Evolutionary conservation across 2,888 invertebrate species (phyloP).

Genomic region (Drosophila percnosoma): DNA sequence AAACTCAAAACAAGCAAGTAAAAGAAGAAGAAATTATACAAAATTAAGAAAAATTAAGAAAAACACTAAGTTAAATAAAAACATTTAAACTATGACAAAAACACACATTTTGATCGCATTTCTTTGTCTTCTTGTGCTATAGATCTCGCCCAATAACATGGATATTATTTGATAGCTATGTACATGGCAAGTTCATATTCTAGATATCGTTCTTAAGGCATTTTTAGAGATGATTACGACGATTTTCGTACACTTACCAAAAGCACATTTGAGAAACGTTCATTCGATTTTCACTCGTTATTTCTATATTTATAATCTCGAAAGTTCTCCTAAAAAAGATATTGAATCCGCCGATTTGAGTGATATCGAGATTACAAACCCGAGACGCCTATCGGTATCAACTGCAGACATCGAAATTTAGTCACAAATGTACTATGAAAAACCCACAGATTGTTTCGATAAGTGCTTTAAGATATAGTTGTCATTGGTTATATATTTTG

Average conservation of each 20-base stretch:
- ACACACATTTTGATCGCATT: neutral
- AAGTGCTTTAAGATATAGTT: neutral
- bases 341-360: no score
- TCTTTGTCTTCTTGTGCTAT: neutral
- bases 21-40: slow-evolving; percentile 36
- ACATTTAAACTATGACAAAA: slow-evolving; percentile 42
- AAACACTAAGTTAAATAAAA: slow-evolving; percentile 69
- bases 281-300: no score
- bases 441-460: neutral
- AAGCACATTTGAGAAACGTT: no score
- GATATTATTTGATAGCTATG: neutral
- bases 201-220: neutral
- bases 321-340: neutral
- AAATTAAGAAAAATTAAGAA: slow-evolving; percentile 44
- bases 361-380: neutral
- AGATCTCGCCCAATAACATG: no score
- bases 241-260: neutral
- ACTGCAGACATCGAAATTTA: neutral
- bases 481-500: neutral
- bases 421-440: neutral
- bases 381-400: neutral
- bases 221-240: neutral
- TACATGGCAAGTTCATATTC: neutral
- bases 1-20: slow-evolving; percentile 31
- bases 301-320: neutral